Evolutionary conservation across 2,888 invertebrate genomes (phyloP).

Genomic region (Lasioglossum vierecki): DNA sequence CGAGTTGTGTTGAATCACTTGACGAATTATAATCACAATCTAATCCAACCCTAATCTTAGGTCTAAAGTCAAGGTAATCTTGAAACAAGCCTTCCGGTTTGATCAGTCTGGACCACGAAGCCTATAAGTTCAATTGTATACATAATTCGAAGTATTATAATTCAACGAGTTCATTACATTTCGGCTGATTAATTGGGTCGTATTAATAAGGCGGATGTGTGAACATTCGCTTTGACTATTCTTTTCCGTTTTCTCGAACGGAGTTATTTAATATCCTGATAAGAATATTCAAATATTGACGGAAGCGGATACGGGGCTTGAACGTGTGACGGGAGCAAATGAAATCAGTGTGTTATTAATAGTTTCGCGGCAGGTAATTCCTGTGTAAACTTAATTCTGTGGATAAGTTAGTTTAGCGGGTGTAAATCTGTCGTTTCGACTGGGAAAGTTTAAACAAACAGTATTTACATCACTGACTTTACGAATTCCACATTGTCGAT

Average conservation of each 20-base stretch:
- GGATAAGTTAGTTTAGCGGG: not conserved
- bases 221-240: slow-evolving; percentile 11
- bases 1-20: no score
- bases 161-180: no score
- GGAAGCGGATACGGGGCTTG: not conserved
- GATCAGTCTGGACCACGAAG: no score
- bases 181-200: slow-evolving; percentile 6
- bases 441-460: not conserved
- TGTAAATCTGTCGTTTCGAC: not conserved
- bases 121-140: no score
- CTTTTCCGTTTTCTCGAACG: not conserved
- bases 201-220: not conserved
- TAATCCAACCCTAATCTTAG: no score
- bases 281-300: slow-evolving; percentile 2
- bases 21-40: no score
- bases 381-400: not conserved
- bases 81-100: no score
- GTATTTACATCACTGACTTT: not conserved
- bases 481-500: not conserved
- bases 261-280: not conserved
- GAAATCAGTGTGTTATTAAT: not conserved
- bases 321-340: not conserved
- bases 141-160: no score
- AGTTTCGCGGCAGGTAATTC: slow-evolving; percentile 1
- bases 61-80: no score